Conservation (phyloP, 2,113 vertebrate species). For the Camelus dromedarius region DNA sequence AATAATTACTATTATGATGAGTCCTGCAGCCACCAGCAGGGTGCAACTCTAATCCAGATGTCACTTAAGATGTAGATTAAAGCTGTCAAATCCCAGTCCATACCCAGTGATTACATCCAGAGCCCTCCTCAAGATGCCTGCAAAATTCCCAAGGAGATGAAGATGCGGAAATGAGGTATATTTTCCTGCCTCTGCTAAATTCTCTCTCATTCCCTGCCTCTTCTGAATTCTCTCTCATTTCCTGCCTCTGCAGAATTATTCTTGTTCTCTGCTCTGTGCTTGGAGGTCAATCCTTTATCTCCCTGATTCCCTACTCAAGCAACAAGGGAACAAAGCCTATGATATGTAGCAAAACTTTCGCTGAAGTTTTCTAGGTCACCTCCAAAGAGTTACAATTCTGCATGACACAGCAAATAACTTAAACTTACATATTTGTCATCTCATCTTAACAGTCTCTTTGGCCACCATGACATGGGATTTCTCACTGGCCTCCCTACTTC, state of each 20-base stretch:
- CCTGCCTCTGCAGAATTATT: neutral
- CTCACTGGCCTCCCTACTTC: neutral
- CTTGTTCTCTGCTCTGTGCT: neutral
- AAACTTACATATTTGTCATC: neutral
- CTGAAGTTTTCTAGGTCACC: conserved; percentile 76
- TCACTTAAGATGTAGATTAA: neutral
- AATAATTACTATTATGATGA: neutral
- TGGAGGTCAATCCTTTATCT: conserved; percentile 59
- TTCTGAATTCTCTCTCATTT: conserved; percentile 25
- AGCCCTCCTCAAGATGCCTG: neutral
- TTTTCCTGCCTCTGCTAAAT: neutral
- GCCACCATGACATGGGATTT: neutral
- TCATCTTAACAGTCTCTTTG: conserved; percentile 44
- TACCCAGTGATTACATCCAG: neutral
- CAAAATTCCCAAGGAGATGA: neutral
- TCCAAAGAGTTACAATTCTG: conserved; percentile 53
- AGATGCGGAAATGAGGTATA: neutral
- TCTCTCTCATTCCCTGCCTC: conserved; percentile 18
- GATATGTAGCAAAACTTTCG: conserved; percentile 47
- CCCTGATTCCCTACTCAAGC: neutral
- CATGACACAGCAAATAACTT: conserved; percentile 43
- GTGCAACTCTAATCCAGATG: neutral
- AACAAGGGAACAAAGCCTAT: conserved; percentile 34
- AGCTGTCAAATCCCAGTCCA: neutral
- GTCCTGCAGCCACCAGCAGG: neutral